phyloP scores from a whole-genome alignment of 2,888 invertebrate genomes.

The Mycogona germanica region DNA sequence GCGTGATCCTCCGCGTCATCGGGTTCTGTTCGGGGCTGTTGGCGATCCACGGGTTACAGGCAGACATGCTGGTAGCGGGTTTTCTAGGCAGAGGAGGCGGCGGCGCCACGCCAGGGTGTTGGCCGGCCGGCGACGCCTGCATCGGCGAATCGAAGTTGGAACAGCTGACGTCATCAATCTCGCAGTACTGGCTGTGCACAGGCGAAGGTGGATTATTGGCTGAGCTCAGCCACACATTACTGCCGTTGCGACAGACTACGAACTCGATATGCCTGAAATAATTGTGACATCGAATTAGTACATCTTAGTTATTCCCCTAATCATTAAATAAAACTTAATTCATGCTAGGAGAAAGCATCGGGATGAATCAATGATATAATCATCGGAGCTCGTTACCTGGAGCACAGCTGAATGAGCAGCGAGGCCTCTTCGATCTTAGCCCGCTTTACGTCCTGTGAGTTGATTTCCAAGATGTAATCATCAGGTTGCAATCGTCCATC shows the following conservation, averaged over 20 bases:
- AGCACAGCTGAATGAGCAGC: conserved; percentile 26
- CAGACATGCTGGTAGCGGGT: not conserved
- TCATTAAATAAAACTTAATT: not conserved
- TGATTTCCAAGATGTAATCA: conserved; percentile 38
- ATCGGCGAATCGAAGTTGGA: conserved; percentile 1
- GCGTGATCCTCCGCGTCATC: not conserved
- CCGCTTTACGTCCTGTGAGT: conserved; percentile 35
- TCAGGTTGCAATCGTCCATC: conserved; percentile 37
- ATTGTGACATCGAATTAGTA: no score
- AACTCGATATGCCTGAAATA: conserved; percentile 8
- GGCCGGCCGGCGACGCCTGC: not conserved
- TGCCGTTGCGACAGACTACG: not conserved
- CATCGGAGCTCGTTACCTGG: no score
- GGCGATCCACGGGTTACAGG: no score
- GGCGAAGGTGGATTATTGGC: conserved; percentile 12
- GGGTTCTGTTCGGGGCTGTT: not conserved
- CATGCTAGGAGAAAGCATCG: not conserved
- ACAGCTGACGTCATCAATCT: not conserved
- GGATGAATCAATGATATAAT: no score
- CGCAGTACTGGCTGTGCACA: not conserved
- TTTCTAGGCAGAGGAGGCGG: conserved; percentile 11
- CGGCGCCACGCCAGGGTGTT: not conserved
- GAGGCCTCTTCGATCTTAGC: conserved; percentile 38
- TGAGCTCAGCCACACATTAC: no score
- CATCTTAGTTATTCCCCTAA: no score